Evolutionary conservation across 2,797 vertebrate genomes (phyloP).

Genomic region (Sebastes aleutianus): DNA sequence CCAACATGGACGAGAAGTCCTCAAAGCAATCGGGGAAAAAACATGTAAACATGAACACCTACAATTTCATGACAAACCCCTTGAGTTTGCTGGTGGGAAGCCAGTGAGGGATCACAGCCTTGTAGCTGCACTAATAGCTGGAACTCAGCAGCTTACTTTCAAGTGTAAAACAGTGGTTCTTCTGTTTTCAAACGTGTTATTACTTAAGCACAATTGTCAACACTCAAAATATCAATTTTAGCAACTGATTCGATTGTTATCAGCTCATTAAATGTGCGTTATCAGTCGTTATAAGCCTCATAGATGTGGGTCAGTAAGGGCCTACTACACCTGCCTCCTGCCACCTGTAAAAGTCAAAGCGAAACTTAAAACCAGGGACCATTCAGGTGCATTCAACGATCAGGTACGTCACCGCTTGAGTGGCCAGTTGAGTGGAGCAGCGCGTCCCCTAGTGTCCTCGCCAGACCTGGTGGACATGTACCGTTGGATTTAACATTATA

Average conservation of each 20-base stretch:
- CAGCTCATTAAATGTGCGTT: too few relatives aligned
- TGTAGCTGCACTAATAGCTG: neutral
- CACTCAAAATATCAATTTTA: neutral
- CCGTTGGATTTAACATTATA: too few relatives aligned
- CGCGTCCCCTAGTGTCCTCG: too few relatives aligned
- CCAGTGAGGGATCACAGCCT: neutral
- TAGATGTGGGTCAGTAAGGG: too few relatives aligned
- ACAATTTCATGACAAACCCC: neutral
- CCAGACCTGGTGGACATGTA: too few relatives aligned
- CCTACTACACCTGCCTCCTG: too few relatives aligned
- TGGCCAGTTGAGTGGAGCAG: too few relatives aligned
- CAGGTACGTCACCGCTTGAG: too few relatives aligned
- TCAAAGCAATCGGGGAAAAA: neutral
- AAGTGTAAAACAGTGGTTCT: neutral
- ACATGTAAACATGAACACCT: neutral
- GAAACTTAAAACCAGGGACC: too few relatives aligned
- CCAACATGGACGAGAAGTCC: neutral
- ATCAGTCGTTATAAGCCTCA: too few relatives aligned
- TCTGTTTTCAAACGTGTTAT: neutral
- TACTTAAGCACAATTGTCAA: neutral
- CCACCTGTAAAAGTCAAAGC: too few relatives aligned
- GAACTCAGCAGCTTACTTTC: neutral
- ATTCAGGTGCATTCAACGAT: too few relatives aligned
- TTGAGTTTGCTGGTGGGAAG: neutral
- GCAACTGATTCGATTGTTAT: fast-evolving